Conservation (phyloP, 2,797 vertebrate genomes). For the Pangasius mekongensis region DNA sequence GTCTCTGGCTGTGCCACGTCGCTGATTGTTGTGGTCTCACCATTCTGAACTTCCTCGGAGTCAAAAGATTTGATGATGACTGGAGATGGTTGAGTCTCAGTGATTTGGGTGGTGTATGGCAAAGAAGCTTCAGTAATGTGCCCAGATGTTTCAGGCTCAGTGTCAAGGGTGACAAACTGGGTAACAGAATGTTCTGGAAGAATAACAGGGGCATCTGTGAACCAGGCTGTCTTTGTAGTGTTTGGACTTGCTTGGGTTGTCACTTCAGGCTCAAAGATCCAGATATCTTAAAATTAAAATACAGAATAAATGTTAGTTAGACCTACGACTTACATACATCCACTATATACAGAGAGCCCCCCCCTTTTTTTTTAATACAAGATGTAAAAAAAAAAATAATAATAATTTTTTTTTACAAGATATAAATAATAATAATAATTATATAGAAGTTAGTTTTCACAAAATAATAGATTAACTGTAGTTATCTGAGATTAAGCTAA, state of each 20-base stretch:
- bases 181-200: conserved; percentile 8
- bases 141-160: not conserved
- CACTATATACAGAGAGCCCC: not conserved
- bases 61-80: not conserved
- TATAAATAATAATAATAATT: not conserved
- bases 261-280: not conserved
- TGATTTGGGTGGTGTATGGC: not conserved
- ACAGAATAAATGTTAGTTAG: not conserved
- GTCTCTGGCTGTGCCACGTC: not conserved
- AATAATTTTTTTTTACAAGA: no score
- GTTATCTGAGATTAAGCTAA: not conserved
- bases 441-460: not conserved
- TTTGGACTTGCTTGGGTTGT: conserved; percentile 12
- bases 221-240: conserved; percentile 13
- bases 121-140: not conserved
- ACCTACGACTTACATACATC: not conserved
- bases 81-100: conserved; percentile 6
- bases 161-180: not conserved
- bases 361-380: not conserved
- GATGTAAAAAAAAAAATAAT: no score
- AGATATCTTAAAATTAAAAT: not conserved
- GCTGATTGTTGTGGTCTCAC: conserved; percentile 24
- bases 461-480: not conserved
- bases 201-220: conserved; percentile 14
- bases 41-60: not conserved